Base-by-base conservation (phyloP, 2,113 vertebrate genomes). In the Chlorodrepanis virens region DNA sequence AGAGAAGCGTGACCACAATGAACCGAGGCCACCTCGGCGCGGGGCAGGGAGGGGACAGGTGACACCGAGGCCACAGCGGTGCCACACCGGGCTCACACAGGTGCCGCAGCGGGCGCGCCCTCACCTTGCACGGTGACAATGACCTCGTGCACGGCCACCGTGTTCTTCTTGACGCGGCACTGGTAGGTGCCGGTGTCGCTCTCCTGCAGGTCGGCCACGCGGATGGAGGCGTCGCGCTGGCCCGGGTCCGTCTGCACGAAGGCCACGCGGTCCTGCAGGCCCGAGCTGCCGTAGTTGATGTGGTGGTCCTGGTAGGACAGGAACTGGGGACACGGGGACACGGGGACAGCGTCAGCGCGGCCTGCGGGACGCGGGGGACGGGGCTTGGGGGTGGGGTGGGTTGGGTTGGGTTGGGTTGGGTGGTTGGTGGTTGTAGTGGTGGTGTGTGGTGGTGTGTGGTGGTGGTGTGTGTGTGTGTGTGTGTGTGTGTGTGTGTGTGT, bases 131-230 rank as follows among this genome's bases (percentile, higher is more conserved):
- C 99, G 0, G 98, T 97, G 80, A 99, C 90, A 0, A 98, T 98
- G 89, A 99, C 97, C 94, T 98, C 99, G 39, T 98, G 96, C 35
- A 95, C 98, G 79, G 99, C 99, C 15, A 98, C 97, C 0, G 99
- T 99, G 24, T 98, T 95, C 93, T 99, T 99, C 98, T 99, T 99
- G 74, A 99, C 99, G 76, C 98, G 98, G 68, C 99, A 99, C 97
- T 99, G 98, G 61, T 99, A 99, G n/a, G 98, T 99, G 47, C 96
- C 98, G 0, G 98, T 99, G 97, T 99, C 99, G 0, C 97, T 95
- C 4, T 71, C 33, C 61, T 80, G 96, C 78, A 99, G 59, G 47
- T 98, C 89, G 1, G 98, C 92, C 57, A 99, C 64, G 54, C 93
- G 95, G 94, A 99, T 97, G 50, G 99, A 99, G 14, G 99, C 99